Evolutionary conservation across 2,797 vertebrate genomes (phyloP).

Genomic region (Liasis olivaceus): DNA sequence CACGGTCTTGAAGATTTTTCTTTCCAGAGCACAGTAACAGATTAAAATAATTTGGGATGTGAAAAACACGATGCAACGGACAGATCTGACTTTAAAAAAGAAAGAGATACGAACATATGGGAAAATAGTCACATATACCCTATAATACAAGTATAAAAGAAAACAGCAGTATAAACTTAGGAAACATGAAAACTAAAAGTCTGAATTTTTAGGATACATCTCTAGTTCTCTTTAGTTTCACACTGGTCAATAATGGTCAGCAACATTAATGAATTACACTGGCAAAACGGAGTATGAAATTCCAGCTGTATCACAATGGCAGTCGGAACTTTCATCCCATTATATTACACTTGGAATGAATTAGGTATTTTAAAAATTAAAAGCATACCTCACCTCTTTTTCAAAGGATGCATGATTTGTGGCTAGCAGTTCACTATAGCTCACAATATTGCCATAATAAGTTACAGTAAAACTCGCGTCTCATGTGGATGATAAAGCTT

Average conservation of each 20-base stretch:
- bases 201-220: conserved; percentile 36
- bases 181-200: conserved; percentile 29
- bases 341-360: not conserved
- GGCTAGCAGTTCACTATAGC: not conserved
- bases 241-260: conserved; percentile 7
- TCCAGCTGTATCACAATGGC: not conserved
- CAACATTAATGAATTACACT: not conserved
- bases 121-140: conserved; percentile 17
- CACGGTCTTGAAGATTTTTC: not conserved
- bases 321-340: not conserved
- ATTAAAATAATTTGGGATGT: conserved; percentile 39
- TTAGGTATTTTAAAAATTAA: not conserved
- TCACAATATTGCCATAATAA: not conserved
- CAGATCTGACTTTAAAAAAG: conserved; percentile 46
- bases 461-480: not conserved
- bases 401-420: not conserved
- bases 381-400: not conserved
- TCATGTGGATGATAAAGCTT: not conserved
- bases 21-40: conserved; percentile 28
- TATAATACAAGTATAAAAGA: conserved; percentile 34
- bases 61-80: conserved; percentile 28
- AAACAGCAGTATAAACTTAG: conserved; percentile 31
- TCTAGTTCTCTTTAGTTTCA: conserved; percentile 29
- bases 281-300: too few species aligned
- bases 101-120: conserved; percentile 23